A percentile compares a stretch with the other conserved stretches of the same genome.
Conservation (phyloP, 2,888 invertebrate genomes). For the Sesia apiformis region DNA sequence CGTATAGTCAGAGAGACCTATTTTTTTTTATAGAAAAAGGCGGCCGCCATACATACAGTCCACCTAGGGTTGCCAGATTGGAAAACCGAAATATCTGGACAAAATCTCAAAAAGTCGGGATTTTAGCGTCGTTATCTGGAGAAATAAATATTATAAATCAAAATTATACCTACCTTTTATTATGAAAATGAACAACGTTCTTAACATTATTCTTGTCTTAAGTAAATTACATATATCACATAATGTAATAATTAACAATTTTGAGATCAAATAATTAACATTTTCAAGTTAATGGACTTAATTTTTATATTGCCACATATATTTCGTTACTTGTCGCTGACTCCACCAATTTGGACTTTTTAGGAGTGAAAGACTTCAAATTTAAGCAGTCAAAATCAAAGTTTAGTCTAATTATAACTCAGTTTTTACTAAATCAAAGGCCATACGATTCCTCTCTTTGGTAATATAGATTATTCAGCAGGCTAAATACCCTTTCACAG, state of each 20-base stretch:
- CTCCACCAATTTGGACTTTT: constrained; percentile 1
- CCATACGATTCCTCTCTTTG: constrained; percentile 1
- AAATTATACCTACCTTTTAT: too few species aligned
- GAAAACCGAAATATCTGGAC: neutral
- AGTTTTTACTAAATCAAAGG: neutral
- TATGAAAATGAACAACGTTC: too few species aligned
- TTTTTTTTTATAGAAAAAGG: too few species aligned
- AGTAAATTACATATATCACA: too few species aligned
- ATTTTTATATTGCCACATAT: neutral
- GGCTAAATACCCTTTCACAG: neutral
- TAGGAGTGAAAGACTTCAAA: constrained; percentile 1
- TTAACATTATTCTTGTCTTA: too few species aligned
- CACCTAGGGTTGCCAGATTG: neutral
- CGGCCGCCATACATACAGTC: too few species aligned
- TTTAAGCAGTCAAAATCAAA: neutral
- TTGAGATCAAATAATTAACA: too few species aligned
- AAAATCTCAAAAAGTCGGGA: too few species aligned
- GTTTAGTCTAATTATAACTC: constrained; percentile 1
- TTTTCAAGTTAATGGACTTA: neutral
- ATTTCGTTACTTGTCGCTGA: neutral
- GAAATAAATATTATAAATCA: too few species aligned
- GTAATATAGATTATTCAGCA: constrained; percentile 1
- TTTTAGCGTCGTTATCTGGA: too few species aligned
- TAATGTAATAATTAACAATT: neutral
- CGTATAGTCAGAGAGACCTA: too few species aligned